Conservation (phyloP, 2,888 invertebrate species). For the Cosmia pyralina region DNA sequence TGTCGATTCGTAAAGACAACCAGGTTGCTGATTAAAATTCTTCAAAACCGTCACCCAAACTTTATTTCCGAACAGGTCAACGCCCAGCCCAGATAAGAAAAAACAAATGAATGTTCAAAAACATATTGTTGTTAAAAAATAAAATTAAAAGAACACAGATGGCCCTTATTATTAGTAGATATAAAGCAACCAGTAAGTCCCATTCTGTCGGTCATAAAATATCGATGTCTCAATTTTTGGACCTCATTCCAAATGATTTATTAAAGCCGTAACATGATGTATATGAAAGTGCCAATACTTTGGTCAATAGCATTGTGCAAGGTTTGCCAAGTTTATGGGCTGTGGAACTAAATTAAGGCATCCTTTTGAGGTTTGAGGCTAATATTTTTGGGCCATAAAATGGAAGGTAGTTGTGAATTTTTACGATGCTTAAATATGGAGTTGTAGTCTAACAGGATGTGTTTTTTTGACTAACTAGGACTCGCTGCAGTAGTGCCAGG, state of each 20-base stretch:
- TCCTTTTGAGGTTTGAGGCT: constrained; percentile 11
- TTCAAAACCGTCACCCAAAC: neutral
- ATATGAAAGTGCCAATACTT: constrained; percentile 56
- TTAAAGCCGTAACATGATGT: constrained; percentile 56
- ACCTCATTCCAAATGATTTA: constrained; percentile 70
- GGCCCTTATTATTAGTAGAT: constrained; percentile 67
- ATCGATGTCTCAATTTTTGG: constrained; percentile 68
- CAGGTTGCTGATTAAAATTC: neutral
- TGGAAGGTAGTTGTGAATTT: constrained; percentile 18
- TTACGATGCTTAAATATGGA: constrained; percentile 39
- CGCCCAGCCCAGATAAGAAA: constrained; percentile 22
- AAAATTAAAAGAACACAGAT: constrained; percentile 54
- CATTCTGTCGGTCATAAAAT: constrained; percentile 55
- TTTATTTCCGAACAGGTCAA: neutral
- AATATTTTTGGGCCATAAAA: constrained; percentile 39
- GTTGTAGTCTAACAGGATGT: neutral
- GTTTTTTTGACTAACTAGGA: neutral
- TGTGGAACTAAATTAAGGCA: constrained; percentile 51
- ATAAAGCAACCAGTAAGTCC: constrained; percentile 40
- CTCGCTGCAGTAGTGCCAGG: fast-evolving
- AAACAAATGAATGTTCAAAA: constrained; percentile 41
- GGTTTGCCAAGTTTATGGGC: constrained; percentile 42
- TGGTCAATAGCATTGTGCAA: constrained; percentile 56
- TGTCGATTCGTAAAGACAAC: neutral
- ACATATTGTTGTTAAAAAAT: constrained; percentile 13